Evolutionary conservation across 1,140 invertebrate genomes (phyloP).

Genomic region (Triops cancriformis): DNA sequence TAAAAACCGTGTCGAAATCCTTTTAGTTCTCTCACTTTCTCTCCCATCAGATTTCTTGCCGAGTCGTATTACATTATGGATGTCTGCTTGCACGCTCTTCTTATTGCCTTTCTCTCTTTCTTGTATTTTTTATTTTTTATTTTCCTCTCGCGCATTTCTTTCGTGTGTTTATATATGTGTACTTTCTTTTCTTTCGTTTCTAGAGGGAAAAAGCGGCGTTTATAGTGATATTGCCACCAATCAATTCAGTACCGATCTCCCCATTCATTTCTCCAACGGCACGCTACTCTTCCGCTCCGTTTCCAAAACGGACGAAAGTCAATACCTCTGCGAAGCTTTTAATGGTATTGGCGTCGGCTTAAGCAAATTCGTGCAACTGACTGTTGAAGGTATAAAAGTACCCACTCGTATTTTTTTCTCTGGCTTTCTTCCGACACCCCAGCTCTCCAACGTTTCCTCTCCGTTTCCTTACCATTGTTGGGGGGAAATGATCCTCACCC

Average conservation of each 20-base stretch:
- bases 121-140: not conserved
- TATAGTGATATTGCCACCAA: constrained; percentile 6
- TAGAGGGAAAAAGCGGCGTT: constrained; percentile 32
- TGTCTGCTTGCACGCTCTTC: not conserved
- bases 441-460: no score
- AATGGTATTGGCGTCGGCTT: constrained; percentile 44
- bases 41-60: not conserved
- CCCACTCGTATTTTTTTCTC: not conserved
- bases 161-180: not conserved
- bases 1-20: not conserved
- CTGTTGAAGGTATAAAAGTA: constrained; percentile 40
- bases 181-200: not conserved
- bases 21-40: not conserved
- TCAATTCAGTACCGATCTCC: not conserved
- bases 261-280: constrained; percentile 21
- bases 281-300: constrained; percentile 29
- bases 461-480: not conserved
- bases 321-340: constrained; percentile 45
- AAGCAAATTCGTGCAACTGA: constrained; percentile 42
- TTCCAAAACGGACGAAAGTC: constrained; percentile 39
- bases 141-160: not conserved
- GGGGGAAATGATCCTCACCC: not conserved
- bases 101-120: not conserved
- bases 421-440: not conserved
- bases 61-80: not conserved